Base-by-base conservation (phyloP, 2,888 invertebrate species). In the Drosophila antonietae region DNA sequence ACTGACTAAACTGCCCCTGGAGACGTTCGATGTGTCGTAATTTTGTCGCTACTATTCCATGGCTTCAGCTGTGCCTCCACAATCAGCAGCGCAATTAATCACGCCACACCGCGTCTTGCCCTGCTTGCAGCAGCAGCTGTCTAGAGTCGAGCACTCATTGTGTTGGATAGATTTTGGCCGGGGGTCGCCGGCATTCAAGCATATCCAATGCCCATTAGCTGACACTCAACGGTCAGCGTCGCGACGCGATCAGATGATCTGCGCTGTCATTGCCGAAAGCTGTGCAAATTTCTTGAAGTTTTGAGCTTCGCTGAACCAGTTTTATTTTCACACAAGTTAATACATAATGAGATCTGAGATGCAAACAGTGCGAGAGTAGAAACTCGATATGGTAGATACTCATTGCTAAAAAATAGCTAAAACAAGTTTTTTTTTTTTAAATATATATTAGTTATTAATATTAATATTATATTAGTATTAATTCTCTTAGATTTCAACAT, bases 61-160 rank as follows among this genome's bases (percentile, higher is more conserved):
- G 41, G 56, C 68, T 68, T 59, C 51, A 18, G 63, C 59, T 64
- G 57, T 37, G 63, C 65, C 49, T 53, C 52, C 66, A 76, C 66
- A 76, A 74, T 78, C 74, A 71, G 63, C 58, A 49, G 39, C 55
- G 65, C 68, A 78, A 78, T 78, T 63, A 75, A 78, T 75, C 78
- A 71, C 47, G 51, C 51, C 47, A 12, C 28, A 5, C n/a, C n/a
- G n/a, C n/a, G n/a, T 12, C 53, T 23, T 14, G 20, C 35, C 8
- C 8, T 2, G 33, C 51, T 12, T 18, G 31, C 23, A 15, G 15
- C 28, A 9, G 14, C 46, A 23, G 46, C n/a, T 5, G 49, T 5
- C 10, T 3, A n/a, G n/a, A n/a, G n/a, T 49, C 31, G 20, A 23
- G 23, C 28, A 28, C 28, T 6, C 28, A 28, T 28, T 57, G 41